These are phyloP conservation scores for Gastrophryne carolinensis DNA, from an alignment of 2,797 vertebrate genomes.

Conservation along the genomic window DNA sequence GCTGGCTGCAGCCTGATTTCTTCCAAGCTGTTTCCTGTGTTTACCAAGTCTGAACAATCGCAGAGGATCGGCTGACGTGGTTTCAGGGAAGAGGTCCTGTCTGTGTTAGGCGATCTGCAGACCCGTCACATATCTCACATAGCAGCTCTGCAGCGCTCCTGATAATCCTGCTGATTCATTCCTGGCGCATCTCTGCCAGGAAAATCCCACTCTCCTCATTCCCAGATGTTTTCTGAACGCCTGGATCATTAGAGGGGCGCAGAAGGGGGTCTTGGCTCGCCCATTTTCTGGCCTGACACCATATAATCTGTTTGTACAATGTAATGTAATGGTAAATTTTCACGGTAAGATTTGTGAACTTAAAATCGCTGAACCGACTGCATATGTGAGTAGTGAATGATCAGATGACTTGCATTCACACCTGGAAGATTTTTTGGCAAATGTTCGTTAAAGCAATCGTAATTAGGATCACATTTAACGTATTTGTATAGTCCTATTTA, in stretches of 20 bases:
- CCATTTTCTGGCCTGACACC: too few relatives aligned
- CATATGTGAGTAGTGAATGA: too few relatives aligned
- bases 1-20: not conserved
- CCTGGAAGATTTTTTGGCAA: too few relatives aligned
- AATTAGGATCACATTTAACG: too few relatives aligned
- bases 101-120: not conserved
- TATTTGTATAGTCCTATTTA: too few relatives aligned
- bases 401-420: too few relatives aligned
- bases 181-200: not conserved
- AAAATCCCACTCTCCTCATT: not conserved
- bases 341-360: too few relatives aligned
- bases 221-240: not conserved
- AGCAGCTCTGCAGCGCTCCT: not conserved
- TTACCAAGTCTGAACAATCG: not conserved
- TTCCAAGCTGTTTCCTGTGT: conserved; percentile 28
- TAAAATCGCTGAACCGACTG: too few relatives aligned
- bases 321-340: too few relatives aligned
- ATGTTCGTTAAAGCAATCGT: too few relatives aligned
- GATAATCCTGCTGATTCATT: not conserved
- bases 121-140: conserved; percentile 25
- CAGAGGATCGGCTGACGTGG: not conserved
- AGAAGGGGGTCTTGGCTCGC: not conserved
- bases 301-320: too few relatives aligned
- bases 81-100: conserved; percentile 14
- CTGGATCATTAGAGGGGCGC: not conserved